Conservation (phyloP, 1,140 invertebrate species). For the Brachionus koreanus region DNA sequence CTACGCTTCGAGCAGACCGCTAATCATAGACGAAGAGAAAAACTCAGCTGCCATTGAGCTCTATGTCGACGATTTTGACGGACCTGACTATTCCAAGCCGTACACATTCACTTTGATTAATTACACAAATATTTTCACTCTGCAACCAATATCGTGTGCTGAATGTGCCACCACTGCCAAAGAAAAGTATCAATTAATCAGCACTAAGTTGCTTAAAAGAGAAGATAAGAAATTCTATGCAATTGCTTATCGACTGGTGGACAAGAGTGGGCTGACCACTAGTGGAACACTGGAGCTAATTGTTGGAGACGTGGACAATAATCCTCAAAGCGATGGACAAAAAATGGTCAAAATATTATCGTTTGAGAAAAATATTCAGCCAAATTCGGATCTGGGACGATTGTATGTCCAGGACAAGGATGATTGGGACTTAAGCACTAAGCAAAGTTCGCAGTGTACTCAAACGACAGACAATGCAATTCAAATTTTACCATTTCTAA, state of each 20-base stretch:
- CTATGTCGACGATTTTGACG: slow-evolving; percentile 23
- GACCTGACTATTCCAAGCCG: not conserved
- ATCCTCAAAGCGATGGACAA: not conserved
- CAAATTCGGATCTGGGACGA: not conserved
- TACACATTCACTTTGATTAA: not conserved
- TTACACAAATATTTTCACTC: not conserved
- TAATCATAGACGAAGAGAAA: slow-evolving; percentile 17
- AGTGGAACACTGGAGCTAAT: not conserved
- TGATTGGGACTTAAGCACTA: slow-evolving; percentile 13
- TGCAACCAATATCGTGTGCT: not conserved
- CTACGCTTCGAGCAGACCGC: not conserved
- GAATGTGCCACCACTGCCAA: not conserved
- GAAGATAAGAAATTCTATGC: not conserved
- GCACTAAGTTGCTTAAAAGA: not conserved
- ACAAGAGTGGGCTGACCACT: not conserved
- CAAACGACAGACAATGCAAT: not conserved
- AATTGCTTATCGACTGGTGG: not conserved
- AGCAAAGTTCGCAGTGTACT: not conserved
- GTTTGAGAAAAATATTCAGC: slow-evolving; percentile 13
- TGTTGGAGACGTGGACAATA: slow-evolving; percentile 27
- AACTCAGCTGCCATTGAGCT: not conserved
- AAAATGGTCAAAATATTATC: slow-evolving; percentile 24
- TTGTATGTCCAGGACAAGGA: slow-evolving; percentile 36
- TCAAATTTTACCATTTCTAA: not conserved
- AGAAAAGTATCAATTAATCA: not conserved